phyloP scores from a whole-genome alignment of 2,113 vertebrate species.

The Corydoras maculifer region DNA sequence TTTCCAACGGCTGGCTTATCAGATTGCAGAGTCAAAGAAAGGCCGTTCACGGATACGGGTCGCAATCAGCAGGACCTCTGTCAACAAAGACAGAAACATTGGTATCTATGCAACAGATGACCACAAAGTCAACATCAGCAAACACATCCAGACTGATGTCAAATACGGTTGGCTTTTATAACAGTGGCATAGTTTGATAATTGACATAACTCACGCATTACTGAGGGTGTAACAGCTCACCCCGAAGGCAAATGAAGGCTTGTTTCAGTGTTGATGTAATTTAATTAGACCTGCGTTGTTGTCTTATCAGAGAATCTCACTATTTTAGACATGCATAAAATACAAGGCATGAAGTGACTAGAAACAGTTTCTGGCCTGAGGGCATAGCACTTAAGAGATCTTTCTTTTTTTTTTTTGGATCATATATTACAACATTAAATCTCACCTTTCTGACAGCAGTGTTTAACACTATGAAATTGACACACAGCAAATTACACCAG shows the following conservation, averaged over 20 bases:
- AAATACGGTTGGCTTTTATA: slow-evolving; percentile 9
- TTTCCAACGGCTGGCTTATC: slow-evolving; percentile 3
- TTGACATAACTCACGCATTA: slow-evolving; percentile 41
- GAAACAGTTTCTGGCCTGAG: slow-evolving; percentile 27
- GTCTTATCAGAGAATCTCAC: slow-evolving; percentile 49
- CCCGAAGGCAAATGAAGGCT: slow-evolving; percentile 54
- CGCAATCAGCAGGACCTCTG: slow-evolving; percentile 2
- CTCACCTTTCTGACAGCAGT: not conserved
- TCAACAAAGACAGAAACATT: slow-evolving; percentile 6
- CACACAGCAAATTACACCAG: too few relatives aligned
- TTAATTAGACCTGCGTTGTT: slow-evolving; percentile 47
- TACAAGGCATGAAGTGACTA: not conserved
- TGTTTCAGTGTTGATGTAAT: slow-evolving; percentile 53
- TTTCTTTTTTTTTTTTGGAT: slow-evolving; percentile 49
- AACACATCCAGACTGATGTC: slow-evolving; percentile 2
- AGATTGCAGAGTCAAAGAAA: slow-evolving; percentile 24
- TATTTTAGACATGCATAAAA: slow-evolving; percentile 41
- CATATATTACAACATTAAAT: slow-evolving; percentile 23
- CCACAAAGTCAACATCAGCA: slow-evolving; percentile 9
- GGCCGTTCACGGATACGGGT: not conserved
- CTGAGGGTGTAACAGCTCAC: slow-evolving; percentile 56
- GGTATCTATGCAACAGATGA: slow-evolving; percentile 14
- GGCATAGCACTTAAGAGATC: slow-evolving; percentile 39
- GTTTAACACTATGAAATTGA: too few relatives aligned
- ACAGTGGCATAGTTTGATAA: slow-evolving; percentile 4